A percentile compares a stretch with the other conserved stretches of the same genome.
Evolutionary conservation across 92 coral and sea anemone genomes (phyloP).

Genomic region (Paramuricea clavata): DNA sequence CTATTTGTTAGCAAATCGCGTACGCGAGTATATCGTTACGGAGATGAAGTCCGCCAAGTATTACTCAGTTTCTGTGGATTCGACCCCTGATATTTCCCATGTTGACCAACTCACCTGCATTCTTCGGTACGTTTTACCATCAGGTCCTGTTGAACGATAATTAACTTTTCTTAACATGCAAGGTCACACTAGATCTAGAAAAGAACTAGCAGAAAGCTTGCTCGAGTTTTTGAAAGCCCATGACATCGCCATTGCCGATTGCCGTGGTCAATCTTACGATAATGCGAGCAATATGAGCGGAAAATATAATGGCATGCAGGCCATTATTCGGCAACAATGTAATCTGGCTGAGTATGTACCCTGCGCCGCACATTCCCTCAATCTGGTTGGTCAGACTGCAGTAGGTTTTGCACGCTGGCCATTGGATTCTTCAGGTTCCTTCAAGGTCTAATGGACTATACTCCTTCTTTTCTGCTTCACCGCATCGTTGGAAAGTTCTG

Average conservation of each 20-base stretch:
- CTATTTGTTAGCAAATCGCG: background rate
- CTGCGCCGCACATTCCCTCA: too few species aligned
- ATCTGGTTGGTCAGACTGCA: too few species aligned
- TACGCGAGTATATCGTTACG: background rate
- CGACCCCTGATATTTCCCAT: background rate
- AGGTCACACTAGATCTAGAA: background rate
- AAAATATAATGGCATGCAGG: background rate
- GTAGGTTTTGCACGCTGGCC: too few species aligned
- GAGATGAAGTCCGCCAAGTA: background rate
- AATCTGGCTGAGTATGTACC: too few species aligned
- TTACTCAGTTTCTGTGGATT: background rate
- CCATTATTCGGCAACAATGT: background rate
- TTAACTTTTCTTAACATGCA: too few species aligned
- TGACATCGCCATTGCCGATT: conserved; percentile 1
- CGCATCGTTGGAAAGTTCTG: conserved; percentile 3
- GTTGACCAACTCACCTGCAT: background rate
- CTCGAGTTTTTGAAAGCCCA: background rate
- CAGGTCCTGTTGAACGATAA: background rate
- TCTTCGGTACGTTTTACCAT: background rate
- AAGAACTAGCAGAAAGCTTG: conserved; percentile 28
- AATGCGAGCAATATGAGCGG: background rate
- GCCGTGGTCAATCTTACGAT: background rate
- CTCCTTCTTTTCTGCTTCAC: background rate
- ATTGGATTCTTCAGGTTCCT: background rate
- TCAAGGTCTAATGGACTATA: background rate